A percentile compares a stretch with the other conserved stretches of the same genome.
Evolutionary conservation across 2,888 invertebrate genomes (phyloP).

Genomic region (Volucella inanis): DNA sequence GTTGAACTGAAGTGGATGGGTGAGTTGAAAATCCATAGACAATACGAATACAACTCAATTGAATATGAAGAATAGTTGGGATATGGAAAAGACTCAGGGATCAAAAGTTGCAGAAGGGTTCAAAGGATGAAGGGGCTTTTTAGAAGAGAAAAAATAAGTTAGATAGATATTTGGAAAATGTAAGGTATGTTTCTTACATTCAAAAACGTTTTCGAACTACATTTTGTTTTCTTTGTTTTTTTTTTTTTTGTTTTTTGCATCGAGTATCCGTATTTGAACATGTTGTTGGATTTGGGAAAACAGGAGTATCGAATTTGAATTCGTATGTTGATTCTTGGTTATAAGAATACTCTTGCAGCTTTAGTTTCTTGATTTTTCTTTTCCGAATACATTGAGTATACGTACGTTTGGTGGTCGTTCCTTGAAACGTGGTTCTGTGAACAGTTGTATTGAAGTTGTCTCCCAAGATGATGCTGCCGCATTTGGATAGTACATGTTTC

Average conservation of each 20-base stretch:
- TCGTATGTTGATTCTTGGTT: slow-evolving; percentile 34
- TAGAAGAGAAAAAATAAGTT: slow-evolving; percentile 43
- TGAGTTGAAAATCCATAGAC: slow-evolving; percentile 1
- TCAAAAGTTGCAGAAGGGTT: slow-evolving; percentile 39
- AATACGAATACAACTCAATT: slow-evolving; percentile 8
- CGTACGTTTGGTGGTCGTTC: background rate
- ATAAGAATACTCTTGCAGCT: slow-evolving; percentile 19
- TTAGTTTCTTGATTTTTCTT: slow-evolving; percentile 11
- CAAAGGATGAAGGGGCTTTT: slow-evolving; percentile 46
- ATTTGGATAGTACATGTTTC: slow-evolving; percentile 43
- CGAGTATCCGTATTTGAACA: background rate
- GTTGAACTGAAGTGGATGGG: too few species aligned
- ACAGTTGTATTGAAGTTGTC: slow-evolving; percentile 19
- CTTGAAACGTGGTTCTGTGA: background rate
- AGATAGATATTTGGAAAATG: slow-evolving; percentile 12
- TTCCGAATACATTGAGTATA: background rate
- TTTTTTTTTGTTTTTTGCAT: background rate
- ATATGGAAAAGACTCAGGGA: slow-evolving; percentile 28
- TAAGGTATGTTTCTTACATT: slow-evolving; percentile 29
- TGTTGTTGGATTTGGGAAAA: slow-evolving; percentile 19
- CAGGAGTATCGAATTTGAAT: slow-evolving; percentile 20
- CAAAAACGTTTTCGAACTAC: slow-evolving; percentile 41
- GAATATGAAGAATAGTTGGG: background rate
- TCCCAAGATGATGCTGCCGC: slow-evolving; percentile 47
- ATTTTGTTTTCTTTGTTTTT: background rate